These are phyloP conservation scores for Siphlonurus alternatus DNA, from an alignment of 2,888 invertebrate species.

Conservation along the genomic window DNA sequence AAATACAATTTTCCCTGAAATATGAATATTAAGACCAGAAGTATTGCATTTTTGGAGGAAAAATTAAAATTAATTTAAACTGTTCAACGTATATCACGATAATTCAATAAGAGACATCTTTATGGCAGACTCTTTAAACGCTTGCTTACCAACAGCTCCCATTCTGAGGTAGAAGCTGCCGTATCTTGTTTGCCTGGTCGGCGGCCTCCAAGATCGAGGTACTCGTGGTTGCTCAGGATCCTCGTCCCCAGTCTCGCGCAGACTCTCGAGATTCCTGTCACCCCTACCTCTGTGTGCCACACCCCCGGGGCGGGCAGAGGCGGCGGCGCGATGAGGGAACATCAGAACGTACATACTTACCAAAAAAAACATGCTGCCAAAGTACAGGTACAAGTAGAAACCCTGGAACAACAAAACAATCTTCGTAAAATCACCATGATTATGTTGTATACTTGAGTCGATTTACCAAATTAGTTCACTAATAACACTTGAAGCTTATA, in stretches of 20 bases:
- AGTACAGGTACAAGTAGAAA: conserved; percentile 24
- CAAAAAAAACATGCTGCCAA: conserved; percentile 23
- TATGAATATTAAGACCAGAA: too few relatives aligned
- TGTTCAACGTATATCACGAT: too few relatives aligned
- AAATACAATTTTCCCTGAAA: too few relatives aligned
- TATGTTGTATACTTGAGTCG: too few relatives aligned
- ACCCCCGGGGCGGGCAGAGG: too few relatives aligned
- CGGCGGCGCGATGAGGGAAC: neutral
- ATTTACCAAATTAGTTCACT: too few relatives aligned
- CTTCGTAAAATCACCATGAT: too few relatives aligned
- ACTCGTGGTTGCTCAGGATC: neutral
- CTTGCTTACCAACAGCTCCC: conserved; percentile 25
- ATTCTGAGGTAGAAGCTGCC: conserved; percentile 26
- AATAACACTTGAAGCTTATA: too few relatives aligned
- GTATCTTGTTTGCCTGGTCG: conserved; percentile 16
- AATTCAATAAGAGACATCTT: too few relatives aligned
- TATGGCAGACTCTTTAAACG: too few relatives aligned
- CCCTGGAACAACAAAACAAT: conserved; percentile 17
- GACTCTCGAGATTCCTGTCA: neutral
- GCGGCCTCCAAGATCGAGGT: neutral
- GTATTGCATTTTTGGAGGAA: too few relatives aligned
- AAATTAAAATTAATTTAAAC: too few relatives aligned
- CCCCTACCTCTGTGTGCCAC: neutral
- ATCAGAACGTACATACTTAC: conserved; percentile 19
- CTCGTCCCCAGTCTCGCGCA: neutral